Evolutionary conservation across 2,113 vertebrate genomes (phyloP).

Genomic region (Pachypanchax playfairii): DNA sequence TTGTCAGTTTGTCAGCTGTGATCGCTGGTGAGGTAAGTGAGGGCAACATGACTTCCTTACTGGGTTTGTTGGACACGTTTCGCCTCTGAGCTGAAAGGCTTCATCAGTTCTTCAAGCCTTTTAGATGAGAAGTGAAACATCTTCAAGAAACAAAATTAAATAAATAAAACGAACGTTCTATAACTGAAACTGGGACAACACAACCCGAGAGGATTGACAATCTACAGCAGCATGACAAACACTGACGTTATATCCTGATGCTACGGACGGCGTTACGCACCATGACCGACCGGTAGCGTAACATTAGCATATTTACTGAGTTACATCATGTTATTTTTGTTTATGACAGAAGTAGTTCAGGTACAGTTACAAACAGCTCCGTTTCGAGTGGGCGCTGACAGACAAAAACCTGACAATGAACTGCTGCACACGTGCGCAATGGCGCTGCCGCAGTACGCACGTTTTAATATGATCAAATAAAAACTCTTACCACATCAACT

Average conservation of each 20-base stretch:
- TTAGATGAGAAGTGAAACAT: not conserved
- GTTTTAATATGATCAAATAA: not conserved
- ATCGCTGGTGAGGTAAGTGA: not conserved
- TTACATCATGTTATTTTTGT: conserved; percentile 2
- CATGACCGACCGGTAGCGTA: not conserved
- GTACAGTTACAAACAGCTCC: not conserved
- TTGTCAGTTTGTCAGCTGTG: no score
- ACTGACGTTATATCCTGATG: no score
- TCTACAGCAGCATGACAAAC: no score
- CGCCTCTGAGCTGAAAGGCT: not conserved
- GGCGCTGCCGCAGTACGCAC: not conserved
- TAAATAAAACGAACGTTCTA: no score
- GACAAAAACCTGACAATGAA: not conserved
- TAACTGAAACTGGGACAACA: no score
- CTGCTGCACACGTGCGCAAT: not conserved
- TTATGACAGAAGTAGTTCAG: not conserved
- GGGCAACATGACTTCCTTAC: not conserved
- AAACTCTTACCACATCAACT: not conserved
- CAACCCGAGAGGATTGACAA: no score
- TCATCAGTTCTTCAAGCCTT: not conserved
- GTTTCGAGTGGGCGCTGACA: not conserved
- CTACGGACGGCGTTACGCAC: not conserved
- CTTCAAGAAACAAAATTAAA: not conserved
- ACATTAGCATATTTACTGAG: not conserved
- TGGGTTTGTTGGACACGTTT: not conserved